Evolutionary conservation across 2,888 invertebrate species (phyloP), one percentile per base, ranked within the genome.

Genomic region (Coenonympha arcania): DNA sequence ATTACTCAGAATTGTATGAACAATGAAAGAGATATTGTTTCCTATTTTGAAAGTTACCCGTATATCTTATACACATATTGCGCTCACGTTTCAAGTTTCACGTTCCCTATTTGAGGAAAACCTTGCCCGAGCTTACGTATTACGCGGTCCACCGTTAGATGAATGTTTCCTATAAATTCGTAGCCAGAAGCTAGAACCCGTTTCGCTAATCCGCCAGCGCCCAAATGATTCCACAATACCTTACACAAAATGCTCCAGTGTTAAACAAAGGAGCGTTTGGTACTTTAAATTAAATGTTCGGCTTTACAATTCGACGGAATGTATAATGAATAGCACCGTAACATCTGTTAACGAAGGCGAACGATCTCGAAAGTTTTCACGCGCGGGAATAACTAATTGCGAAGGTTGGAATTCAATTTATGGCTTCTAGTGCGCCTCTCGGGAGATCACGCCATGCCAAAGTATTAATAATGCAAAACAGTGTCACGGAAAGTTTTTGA

Each of bases 341-440:
- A 86, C 86, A 86, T 85, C 85, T 85, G 86, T 85, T 85, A 86
- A 86, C 86, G 85, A 86, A 85, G 82, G 85, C 86, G 79, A 84
- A 83, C 83, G 86, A 86, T 86, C 86, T 85, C 79, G 73, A 85
- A 86, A 86, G 85, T 85, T 86, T 84, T 85, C 85, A 85, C 85
- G 85, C 86, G 84, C 86, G 83, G 84, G 85, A 85, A 84, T 85
- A 83, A 85, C 85, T 85, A 86, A 86, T 86, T 86, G 85, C 85
- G 82, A 85, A 84, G 83, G 84, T 80, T 82, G 80, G 79, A 83
- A 86, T 86, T 84, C 85, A 85, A 86, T 86, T 86, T 85, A 84
- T 85, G 74, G 82, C 80, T 82, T 79, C 83, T 84, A 82, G 83
- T 83, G 75, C 76, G 80, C 78, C 81, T 83, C 80, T 73, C 69